Conservation (phyloP, 2,888 invertebrate species). For the Tubulanus polymorphus region DNA sequence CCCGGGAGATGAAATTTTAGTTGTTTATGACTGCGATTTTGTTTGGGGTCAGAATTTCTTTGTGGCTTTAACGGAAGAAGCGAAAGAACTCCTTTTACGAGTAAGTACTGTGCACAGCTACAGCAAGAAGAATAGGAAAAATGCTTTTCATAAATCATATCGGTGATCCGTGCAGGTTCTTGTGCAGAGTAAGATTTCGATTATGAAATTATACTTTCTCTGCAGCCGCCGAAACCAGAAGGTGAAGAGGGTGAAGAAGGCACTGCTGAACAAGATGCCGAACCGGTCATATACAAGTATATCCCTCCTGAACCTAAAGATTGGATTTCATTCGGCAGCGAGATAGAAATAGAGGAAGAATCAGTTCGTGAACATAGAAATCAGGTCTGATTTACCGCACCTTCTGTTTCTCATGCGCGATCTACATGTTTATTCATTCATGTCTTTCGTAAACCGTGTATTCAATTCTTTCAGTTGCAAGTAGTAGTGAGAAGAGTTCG, state of each 20-base stretch:
- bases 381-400: no score
- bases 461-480: constrained; percentile 29
- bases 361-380: constrained; percentile 33
- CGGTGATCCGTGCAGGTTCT: no score
- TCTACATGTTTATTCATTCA: background rate
- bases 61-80: constrained; percentile 48
- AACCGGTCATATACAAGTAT: constrained; percentile 43
- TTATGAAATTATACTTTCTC: constrained; percentile 7
- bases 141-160: background rate
- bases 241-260: constrained; percentile 15
- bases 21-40: constrained; percentile 51
- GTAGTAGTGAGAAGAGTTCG: constrained; percentile 34
- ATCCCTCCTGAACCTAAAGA: constrained; percentile 48
- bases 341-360: constrained; percentile 49
- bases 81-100: constrained; percentile 42
- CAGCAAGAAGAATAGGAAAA: no score
- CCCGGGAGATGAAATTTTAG: constrained; percentile 48
- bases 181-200: no score
- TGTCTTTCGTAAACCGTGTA: background rate
- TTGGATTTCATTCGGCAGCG: constrained; percentile 51
- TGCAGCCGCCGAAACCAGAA: constrained; percentile 29
- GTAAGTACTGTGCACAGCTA: constrained; percentile 15
- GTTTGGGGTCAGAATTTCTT: constrained; percentile 53
- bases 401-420: no score
- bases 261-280: constrained; percentile 24